Evolutionary conservation across 2,797 vertebrate genomes (phyloP), one percentile per base, ranked within the genome.

Genomic region (Sebastolobus alascanus): DNA sequence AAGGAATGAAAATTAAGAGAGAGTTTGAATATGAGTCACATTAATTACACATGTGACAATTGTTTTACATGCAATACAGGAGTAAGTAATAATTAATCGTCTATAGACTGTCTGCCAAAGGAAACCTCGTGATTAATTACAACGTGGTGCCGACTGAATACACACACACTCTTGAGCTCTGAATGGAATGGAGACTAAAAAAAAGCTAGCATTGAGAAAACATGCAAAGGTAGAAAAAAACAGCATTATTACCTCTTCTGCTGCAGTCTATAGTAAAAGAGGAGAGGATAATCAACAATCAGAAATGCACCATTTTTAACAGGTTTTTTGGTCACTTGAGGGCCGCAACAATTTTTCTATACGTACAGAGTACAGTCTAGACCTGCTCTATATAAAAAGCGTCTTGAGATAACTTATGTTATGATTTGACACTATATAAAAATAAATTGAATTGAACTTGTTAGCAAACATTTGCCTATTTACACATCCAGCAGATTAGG

Each of bases 101-200:
- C 5, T 52, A 3, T 29, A 68, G 16, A 29, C 16, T 58, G 29
- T 40, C 13, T 12, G 27, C 16, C 38, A 52, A 61, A 50, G 29
- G 40, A 40, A 33, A 54, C 25, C 8, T 27, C 12, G 20, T 56
- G 13, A 8, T 31, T 50, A 33, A 66, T 37, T 10, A 43, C 14
- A 43, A 0, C 25, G 29, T 27, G 33, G 18, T 38, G 22, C n/a
- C 13, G 5, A 16, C 0, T 61, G 35, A 55, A 37, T 22, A 61
- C n/a, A 25, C 16, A 25, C 16, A 4, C 13, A 52, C 7, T 9
- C 9, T 29, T 22, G 13, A 37, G 13, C 16, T n/a, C 46, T 68
- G 1, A 58, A 61, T 63, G 59, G 63, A 83, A 88, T 79, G 64
- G 13, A 54, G 16, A 58, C 29, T 69, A 14, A 43, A 60, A 56